phyloP scores from a whole-genome alignment of 2,888 invertebrate genomes.

The Lamellibrachia satsuma region DNA sequence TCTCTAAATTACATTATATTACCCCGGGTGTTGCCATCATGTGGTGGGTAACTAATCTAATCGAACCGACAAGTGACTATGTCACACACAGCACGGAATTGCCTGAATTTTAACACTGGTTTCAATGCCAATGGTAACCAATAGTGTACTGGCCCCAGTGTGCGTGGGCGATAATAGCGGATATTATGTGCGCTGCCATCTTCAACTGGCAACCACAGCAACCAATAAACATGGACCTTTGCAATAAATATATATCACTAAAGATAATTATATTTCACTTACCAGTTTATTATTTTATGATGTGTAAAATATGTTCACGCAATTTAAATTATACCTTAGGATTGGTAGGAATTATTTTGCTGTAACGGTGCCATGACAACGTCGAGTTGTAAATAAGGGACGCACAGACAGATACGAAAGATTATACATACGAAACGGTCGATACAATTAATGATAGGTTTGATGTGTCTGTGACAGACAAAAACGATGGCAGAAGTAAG shows the following conservation, averaged over 20 bases:
- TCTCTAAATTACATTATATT: too few relatives aligned
- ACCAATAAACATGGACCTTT: neutral
- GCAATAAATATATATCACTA: neutral
- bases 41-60: too few relatives aligned
- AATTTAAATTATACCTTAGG: neutral
- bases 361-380: constrained; percentile 3
- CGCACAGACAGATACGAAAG: constrained; percentile 14
- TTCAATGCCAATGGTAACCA: neutral
- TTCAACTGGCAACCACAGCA: neutral
- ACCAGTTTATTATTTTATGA: neutral
- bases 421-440: neutral
- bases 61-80: too few relatives aligned
- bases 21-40: too few relatives aligned
- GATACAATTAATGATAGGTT: neutral
- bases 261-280: neutral
- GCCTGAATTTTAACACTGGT: too few relatives aligned
- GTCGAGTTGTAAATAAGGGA: neutral
- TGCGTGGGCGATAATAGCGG: neutral
- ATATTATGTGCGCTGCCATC: neutral
- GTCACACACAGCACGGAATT: too few relatives aligned
- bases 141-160: neutral
- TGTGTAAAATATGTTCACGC: neutral
- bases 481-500: neutral
- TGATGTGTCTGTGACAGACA: neutral
- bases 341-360: neutral